Evolutionary conservation across 2,888 invertebrate genomes (phyloP), one percentile per base, ranked within the genome.

Genomic region (Eupithecia tripunctaria): DNA sequence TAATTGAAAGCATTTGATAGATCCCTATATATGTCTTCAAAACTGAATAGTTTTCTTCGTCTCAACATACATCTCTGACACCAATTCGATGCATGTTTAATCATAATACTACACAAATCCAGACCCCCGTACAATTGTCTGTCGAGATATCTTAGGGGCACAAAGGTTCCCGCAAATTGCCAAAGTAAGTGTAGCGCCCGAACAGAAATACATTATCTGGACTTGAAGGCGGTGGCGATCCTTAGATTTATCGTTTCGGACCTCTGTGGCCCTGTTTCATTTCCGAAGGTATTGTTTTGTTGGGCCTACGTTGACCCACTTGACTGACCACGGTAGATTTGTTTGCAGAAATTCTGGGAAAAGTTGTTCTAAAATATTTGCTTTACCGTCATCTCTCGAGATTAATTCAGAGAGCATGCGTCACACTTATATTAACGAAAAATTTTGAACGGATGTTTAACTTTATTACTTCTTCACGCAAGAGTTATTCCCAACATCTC

Each of bases 81-180:
- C 68, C 27, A 38, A 60, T 68, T 1, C n/a, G 67, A 36, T 29
- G 15, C 67, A 72, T 82, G 83, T 81, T 84, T 78, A 10, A 71
- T 68, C 21, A n/a, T 82, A 71, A 14, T 88, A 84, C 85, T 75
- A 74, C 76, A 77, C 3, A 79, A 64, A 77, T 75, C 80, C 66
- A 80, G 82, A 84, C 83, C 85, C 85, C 87, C 81, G 85, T 87
- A 92, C 92, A 92, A 93, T 91, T 86, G 93, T 93, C 92, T 90
- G 92, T 86, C 87, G 91, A 93, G 93, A 93, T 93, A 93, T 94
- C 94, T 94, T 93, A 89, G 91, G 92, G 93, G 92, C 91, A 92
- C 93, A 93, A 93, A 94, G 94, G 94, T 92, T 90, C 87, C 92
- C 93, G 90, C 93, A 93, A 94, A 93, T 94, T 93, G 92, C 92